Base-by-base conservation (phyloP, 2,797 vertebrate genomes). In the Oophaga sylvatica region DNA sequence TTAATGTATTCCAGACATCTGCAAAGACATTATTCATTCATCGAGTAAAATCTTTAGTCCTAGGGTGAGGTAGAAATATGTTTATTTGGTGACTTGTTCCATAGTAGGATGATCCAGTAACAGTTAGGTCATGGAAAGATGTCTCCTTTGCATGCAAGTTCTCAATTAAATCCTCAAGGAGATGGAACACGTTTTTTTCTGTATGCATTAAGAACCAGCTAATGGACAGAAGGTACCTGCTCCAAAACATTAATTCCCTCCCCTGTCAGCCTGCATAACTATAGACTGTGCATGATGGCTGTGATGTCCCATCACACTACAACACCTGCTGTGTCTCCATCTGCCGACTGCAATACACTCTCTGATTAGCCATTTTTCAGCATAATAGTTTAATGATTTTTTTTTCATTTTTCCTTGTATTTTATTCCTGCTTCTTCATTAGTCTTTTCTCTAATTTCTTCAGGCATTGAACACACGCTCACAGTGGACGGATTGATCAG, bases 311-410 rank as follows among this genome's bases (percentile, higher is more conserved):
- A 95, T 92, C 90, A 93, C 95, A 92, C 92, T 90, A 86, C 85
- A 91, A 95, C 96, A 97, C 97, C 97, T 97, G 96, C 97, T 98
- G 97, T 95, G 96, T 95, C 94, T 95, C 97, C 97, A 98, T 98
- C 97, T 98, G 97, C 95, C 91, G 16, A 94, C 92, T 48, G 89
- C 94, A 95, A 91, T 88, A 90, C 92, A 92, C 92, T 91, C 94
- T 93, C 92, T 94, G 93, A 95, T 94, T 95, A 59, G 93, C 93
- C 92, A 94, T 94, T 95, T 95, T 95, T 94, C 95, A 94, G 93
- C 91, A 92, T 95, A 94, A 95, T 94, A 93, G 92, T 92, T 93
- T 92, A 8, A 53, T 5, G 48, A 93, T 93, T 94, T 94, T 91
- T 92, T 93, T 90, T 92, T 90, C 93, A 91, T 92, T 90, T 90